These are phyloP conservation scores for Thalassarche chlororhynchos DNA, from an alignment of 2,113 vertebrate genomes.

Conservation along the genomic window DNA sequence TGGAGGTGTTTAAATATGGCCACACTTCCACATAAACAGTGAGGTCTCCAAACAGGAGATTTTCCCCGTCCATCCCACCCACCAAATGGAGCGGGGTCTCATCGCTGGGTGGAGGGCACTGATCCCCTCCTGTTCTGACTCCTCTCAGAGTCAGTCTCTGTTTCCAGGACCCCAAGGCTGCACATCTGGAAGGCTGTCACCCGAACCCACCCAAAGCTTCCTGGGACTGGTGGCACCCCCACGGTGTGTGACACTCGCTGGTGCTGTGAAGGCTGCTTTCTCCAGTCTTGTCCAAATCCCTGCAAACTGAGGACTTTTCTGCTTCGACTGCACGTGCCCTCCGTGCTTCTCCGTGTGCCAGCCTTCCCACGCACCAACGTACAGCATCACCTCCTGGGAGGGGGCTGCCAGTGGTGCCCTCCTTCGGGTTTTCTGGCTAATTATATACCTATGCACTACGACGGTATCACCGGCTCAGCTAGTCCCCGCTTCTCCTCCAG, in stretches of 20 bases:
- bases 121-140: neutral
- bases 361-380: accelerated
- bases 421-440: neutral
- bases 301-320: neutral
- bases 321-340: accelerated
- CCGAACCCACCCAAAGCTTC: neutral
- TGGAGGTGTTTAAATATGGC: neutral
- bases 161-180: neutral
- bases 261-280: neutral
- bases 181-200: neutral
- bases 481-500: neutral
- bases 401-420: neutral
- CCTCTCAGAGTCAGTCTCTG: neutral
- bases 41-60: neutral
- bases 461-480: accelerated
- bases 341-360: accelerated
- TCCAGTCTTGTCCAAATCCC: neutral
- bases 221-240: neutral
- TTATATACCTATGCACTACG: accelerated
- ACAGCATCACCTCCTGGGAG: neutral
- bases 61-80: neutral
- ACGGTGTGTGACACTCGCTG: accelerated
- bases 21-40: accelerated
- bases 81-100: accelerated
- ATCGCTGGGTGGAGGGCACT: accelerated